Base-by-base conservation (phyloP, 1,140 invertebrate species). In the Probaryconus sp. region DNA sequence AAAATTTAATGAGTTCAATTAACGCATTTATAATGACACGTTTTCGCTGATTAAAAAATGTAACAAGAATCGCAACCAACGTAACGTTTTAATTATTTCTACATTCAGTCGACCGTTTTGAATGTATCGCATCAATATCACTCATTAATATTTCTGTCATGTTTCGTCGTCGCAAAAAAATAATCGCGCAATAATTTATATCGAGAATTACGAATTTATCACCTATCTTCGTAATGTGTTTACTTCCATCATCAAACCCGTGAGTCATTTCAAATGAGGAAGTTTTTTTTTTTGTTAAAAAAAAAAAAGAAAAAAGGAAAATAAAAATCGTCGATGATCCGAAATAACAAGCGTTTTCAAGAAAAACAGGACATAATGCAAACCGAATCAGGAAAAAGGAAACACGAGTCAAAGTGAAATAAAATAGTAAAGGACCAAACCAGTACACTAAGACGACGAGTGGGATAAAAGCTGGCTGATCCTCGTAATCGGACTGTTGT, bases 401-500 rank as follows among this genome's bases (percentile, higher is more conserved):
- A 50, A 9, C 26, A 30, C 14, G 43, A 35, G 26, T 56, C 26
- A 63, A 16, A 55, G 33, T 4, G 28, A 9, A 60, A 63, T 67
- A 26, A 70, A 74, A 55, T 45, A 69, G 61, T 64, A 48, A 58
- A 68, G 60, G 47, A 48, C 16, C 10, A 16, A 31, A 21, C 0
- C 37, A 21, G 42, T 24, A 37, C 21, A 38, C 14, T 38, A 69
- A 38, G 53, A 71, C 56, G 56, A 68, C 53, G 75, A 75, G 42
- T 38, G 35, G 45, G 51, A 69, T 70, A 74, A 76, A 77, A 74
- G 60, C 55, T 50, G 51, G 63, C 63, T 74, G 71, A 75, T 75
- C 72, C n/a, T n/a, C 60, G 58, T 65, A 75, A 69, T 61, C 72
- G 72, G 64, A 69, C 58, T 55, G 33, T 53, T 65, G 70, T 73